Evolutionary conservation across 2,113 vertebrate species (phyloP), one percentile per base, ranked within the genome.

Genomic region (Romanogobio albipinnatus): DNA sequence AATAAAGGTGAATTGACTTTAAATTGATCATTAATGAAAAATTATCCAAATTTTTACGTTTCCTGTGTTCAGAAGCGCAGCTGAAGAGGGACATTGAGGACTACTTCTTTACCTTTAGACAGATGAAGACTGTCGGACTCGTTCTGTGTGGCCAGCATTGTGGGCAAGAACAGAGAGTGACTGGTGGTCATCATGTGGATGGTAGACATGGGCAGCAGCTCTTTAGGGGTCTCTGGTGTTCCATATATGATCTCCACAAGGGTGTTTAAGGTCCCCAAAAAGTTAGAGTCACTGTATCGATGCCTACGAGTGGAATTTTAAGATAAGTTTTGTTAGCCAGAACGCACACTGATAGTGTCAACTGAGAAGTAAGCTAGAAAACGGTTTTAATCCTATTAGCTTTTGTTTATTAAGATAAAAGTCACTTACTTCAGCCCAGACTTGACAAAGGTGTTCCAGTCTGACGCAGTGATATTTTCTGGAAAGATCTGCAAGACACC

Each of bases 151-250:
- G 86, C 89, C 86, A 99, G 90, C 90, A 99, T 95, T 36, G 90
- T 91, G 71, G 96, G 94, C 91, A 99, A 86, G 90, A 99, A 99
- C 59, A 96, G 91, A 8, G 98, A 99, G 86, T 99, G 98, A 91
- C 96, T 98, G 15, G 92, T 97, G 89, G 94, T 92, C 98, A 99
- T 98, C 95, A 94, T 93, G 88, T 99, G 95, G 36, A 99, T 58
- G 29, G 91, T 93, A 0, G 94, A 85, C 9, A 96, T 91, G 17
- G 91, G 93, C 47, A 96, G 29, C 76, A 98, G 93, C 76, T 89
- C 88, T 10, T 92, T 78, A 73, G 68, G 64, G 43, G 59, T 1
- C 0, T 92, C 93, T 0, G 89, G 80, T 53, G 29, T 73, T 5
- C 53, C 58, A 33, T 98, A 98, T 8, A 98, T 84, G 9, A 91